Conservation (phyloP, 2,888 invertebrate species). For the Habroteleia sp. region DNA sequence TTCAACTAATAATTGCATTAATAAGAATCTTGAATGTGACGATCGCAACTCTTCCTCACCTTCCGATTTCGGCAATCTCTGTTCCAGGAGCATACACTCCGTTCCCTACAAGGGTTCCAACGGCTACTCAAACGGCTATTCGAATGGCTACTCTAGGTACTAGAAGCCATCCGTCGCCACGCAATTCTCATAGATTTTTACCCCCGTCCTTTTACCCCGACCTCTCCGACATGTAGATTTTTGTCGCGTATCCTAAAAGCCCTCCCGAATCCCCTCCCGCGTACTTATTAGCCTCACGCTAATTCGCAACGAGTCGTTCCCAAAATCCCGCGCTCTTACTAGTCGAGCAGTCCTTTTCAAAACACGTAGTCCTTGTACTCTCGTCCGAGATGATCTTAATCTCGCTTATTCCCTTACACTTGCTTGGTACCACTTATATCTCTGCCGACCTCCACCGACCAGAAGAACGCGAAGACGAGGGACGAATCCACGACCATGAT, state of each 20-base stretch:
- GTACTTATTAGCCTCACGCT: conserved; percentile 41
- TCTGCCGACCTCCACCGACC: conserved; percentile 58
- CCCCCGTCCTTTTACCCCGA: conserved; percentile 8
- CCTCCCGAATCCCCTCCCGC: conserved; percentile 11
- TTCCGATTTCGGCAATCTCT: conserved; percentile 79
- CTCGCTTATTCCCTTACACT: conserved; percentile 59
- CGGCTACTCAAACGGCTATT: conserved; percentile 81
- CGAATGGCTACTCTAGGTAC: conserved; percentile 81
- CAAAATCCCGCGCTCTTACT: conserved; percentile 68
- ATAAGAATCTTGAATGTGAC: conserved; percentile 44
- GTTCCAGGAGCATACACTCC: conserved; percentile 81
- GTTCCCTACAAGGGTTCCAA: conserved; percentile 81
- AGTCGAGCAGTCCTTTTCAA: conserved; percentile 69
- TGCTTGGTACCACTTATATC: conserved; percentile 65
- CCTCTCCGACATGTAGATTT: conserved; percentile 58
- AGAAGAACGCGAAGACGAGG: conserved; percentile 54
- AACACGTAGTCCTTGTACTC: conserved; percentile 60
- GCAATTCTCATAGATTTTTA: conserved; percentile 67
- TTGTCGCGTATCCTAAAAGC: conserved; percentile 36
- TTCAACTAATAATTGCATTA: conserved; percentile 59
- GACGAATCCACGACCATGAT: conserved; percentile 42
- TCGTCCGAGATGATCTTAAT: conserved; percentile 60
- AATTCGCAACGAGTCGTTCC: conserved; percentile 47
- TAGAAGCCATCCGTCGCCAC: conserved; percentile 77
- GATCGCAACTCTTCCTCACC: conserved; percentile 71